These are phyloP conservation scores for Camponotus pennsylvanicus DNA, from an alignment of 1,140 invertebrate genomes.

Conservation along the genomic window DNA sequence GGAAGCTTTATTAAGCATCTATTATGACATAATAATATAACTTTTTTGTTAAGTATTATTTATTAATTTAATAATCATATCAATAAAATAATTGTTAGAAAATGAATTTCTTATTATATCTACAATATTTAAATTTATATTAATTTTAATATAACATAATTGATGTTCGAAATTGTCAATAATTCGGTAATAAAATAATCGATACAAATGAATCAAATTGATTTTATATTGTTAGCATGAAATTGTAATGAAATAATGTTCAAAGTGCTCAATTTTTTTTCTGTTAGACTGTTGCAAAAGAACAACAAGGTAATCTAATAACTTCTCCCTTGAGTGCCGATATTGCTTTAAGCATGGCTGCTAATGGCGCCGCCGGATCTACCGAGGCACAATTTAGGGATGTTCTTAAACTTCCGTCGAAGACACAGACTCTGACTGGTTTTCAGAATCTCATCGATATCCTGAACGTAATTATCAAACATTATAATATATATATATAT, in stretches of 20 bases:
- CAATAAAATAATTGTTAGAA: not conserved
- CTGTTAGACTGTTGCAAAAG: conserved; percentile 67
- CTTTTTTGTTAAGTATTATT: not conserved
- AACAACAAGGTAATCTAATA: conserved; percentile 74
- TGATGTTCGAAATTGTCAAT: not conserved
- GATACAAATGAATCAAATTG: not conserved
- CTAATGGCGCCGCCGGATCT: conserved; percentile 76
- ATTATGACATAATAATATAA: not conserved
- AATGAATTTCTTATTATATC: not conserved
- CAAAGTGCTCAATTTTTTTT: not conserved
- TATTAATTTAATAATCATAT: not conserved
- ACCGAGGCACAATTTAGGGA: conserved; percentile 76
- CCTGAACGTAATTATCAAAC: conserved; percentile 75
- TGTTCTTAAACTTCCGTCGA: conserved; percentile 75
- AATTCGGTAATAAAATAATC: not conserved
- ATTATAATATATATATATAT: not conserved
- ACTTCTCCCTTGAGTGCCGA: conserved; percentile 78
- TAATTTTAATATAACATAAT: not conserved
- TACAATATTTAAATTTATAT: no score
- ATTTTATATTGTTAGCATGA: not conserved
- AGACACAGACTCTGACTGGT: conserved; percentile 62
- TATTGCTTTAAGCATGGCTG: conserved; percentile 79
- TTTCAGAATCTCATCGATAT: conserved; percentile 72
- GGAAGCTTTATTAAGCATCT: not conserved
- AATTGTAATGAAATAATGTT: not conserved